Percentiles rank a stretch among this genome's conserved stretches.
Evolutionary conservation across 2,888 invertebrate species (phyloP).

Genomic region (Myathropa florea): DNA sequence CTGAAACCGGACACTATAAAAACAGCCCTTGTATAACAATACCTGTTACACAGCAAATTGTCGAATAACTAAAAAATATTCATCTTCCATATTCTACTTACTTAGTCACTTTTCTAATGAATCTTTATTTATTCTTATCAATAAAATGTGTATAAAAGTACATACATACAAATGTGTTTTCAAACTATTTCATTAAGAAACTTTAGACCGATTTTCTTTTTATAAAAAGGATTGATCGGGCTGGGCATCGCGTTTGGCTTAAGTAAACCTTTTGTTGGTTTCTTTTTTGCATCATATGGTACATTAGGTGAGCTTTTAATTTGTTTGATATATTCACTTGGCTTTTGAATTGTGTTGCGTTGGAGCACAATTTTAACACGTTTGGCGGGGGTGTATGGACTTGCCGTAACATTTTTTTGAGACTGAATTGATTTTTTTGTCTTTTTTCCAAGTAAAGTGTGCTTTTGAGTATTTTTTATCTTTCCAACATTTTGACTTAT

Average conservation of each 20-base stretch:
- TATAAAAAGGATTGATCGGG: conserved; percentile 90
- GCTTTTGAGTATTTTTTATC: neutral
- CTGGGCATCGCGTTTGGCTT: conserved; percentile 86
- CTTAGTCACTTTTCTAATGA: conserved; percentile 23
- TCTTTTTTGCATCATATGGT: conserved; percentile 87
- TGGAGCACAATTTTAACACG: conserved; percentile 88
- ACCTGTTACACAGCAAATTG: conserved; percentile 49
- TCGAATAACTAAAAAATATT: conserved; percentile 9
- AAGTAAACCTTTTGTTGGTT: conserved; percentile 87
- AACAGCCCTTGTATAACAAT: conserved; percentile 55
- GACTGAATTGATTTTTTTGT: conserved; percentile 36
- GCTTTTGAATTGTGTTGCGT: conserved; percentile 87
- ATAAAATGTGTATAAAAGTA: conserved; percentile 29
- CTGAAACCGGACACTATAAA: conserved; percentile 76
- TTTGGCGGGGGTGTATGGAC: conserved; percentile 79
- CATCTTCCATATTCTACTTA: conserved; percentile 38
- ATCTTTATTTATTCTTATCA: conserved; percentile 29
- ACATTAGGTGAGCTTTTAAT: conserved; percentile 87
- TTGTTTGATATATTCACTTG: conserved; percentile 87
- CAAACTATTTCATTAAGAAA: conserved; percentile 43
- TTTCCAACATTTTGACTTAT: conserved; percentile 22
- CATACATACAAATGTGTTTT: neutral
- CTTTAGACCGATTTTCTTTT: conserved; percentile 80
- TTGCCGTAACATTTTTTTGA: neutral
- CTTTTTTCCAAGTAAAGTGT: conserved; percentile 58